Evolutionary conservation across 1,140 invertebrate genomes (phyloP).

Genomic region (Papilio polyxenes): DNA sequence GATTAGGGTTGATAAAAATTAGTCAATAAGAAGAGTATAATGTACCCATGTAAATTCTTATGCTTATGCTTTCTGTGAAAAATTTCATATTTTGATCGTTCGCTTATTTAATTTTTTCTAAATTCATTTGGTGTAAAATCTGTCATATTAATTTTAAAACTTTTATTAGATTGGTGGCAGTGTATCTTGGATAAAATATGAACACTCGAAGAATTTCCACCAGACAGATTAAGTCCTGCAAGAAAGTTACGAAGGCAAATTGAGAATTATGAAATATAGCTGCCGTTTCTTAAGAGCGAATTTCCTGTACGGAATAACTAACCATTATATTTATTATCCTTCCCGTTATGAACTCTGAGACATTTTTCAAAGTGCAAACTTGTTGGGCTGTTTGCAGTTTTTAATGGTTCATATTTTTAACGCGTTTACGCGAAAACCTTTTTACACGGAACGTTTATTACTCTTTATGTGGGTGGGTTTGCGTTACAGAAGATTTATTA

Average conservation of each 20-base stretch:
- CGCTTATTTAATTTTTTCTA: no score
- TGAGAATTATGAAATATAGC: slow-evolving; percentile 12
- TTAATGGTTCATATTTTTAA: slow-evolving; percentile 45
- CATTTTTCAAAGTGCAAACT: slow-evolving; percentile 47
- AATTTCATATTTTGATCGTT: no score
- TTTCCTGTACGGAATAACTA: slow-evolving; percentile 14
- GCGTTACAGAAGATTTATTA: slow-evolving; percentile 6
- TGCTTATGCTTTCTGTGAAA: no score
- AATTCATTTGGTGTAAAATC: no score
- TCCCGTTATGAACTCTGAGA: slow-evolving; percentile 51
- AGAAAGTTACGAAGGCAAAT: not conserved
- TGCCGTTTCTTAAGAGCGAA: slow-evolving; percentile 5
- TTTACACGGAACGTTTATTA: slow-evolving; percentile 30
- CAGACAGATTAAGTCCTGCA: not conserved
- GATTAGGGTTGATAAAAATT: no score
- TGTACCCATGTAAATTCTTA: no score
- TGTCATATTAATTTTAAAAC: no score
- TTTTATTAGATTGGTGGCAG: no score
- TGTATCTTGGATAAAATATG: not conserved
- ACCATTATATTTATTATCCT: slow-evolving; percentile 56
- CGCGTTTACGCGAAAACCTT: slow-evolving; percentile 30
- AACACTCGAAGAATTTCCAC: not conserved
- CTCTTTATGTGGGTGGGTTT: slow-evolving; percentile 27
- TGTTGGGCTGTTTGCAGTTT: slow-evolving; percentile 44
- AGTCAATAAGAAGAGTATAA: no score